Conservation (phyloP, 2,888 invertebrate species). For the Silvanus unidentatus region DNA sequence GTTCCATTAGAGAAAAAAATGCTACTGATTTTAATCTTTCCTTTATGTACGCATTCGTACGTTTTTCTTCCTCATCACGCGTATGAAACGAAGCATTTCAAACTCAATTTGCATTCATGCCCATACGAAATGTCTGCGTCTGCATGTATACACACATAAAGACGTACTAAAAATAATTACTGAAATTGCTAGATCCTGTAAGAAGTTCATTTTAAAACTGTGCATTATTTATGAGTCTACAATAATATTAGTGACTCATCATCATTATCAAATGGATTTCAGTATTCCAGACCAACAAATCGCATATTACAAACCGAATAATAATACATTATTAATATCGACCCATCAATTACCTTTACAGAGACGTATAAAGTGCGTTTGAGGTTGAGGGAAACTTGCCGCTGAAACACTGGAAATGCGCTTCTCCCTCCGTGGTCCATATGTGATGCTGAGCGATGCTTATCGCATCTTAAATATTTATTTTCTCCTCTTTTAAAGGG, state of each 20-base stretch:
- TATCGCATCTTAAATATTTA: conserved; percentile 25
- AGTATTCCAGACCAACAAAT: no score
- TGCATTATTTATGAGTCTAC: conserved; percentile 2
- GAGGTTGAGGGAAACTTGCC: no score
- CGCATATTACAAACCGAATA: neutral
- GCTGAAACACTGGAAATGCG: no score
- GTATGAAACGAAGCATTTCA: no score
- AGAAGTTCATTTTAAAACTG: conserved; percentile 1
- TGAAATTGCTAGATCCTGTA: neutral
- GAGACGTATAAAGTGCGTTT: no score
- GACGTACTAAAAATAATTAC: conserved; percentile 1
- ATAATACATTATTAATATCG: conserved; percentile 13
- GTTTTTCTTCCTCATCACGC: no score
- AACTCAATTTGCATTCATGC: conserved; percentile 1
- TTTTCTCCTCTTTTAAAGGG: conserved; percentile 17
- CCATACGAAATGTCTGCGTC: no score
- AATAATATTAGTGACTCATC: neutral
- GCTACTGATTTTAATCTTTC: no score
- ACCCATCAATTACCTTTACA: conserved; percentile 12
- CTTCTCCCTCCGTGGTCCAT: no score
- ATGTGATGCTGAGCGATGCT: conserved; percentile 10
- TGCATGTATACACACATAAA: neutral
- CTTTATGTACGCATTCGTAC: no score
- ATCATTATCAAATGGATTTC: neutral
- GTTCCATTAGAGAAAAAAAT: no score